A percentile compares a stretch with the other conserved stretches of the same genome.
Conservation (phyloP, 2,888 invertebrate genomes). For the Ormyrus labotus region DNA sequence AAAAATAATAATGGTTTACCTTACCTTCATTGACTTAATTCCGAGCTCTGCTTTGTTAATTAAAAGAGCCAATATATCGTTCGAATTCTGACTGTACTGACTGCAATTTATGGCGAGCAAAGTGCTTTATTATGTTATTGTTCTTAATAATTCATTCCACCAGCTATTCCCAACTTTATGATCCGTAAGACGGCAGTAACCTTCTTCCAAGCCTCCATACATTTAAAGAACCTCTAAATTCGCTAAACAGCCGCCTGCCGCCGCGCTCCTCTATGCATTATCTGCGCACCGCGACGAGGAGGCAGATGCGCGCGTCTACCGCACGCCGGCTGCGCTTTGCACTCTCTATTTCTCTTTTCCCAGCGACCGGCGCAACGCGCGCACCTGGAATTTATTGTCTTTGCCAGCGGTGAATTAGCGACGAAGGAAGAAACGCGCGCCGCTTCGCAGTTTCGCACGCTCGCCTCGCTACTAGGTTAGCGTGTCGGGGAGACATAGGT, state of each 20-base stretch:
- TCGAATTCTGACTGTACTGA: too few relatives aligned
- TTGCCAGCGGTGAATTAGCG: slow-evolving; percentile 37
- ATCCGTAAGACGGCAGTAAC: too few relatives aligned
- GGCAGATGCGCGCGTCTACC: not conserved
- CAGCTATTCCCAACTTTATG: too few relatives aligned
- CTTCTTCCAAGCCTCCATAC: too few relatives aligned
- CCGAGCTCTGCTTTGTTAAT: too few relatives aligned
- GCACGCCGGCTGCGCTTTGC: not conserved
- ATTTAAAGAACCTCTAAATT: too few relatives aligned
- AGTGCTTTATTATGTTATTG: too few relatives aligned
- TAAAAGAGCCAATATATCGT: too few relatives aligned
- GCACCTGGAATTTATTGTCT: slow-evolving; percentile 48
- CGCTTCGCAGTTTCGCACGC: slow-evolving; percentile 29
- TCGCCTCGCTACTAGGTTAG: slow-evolving; percentile 43
- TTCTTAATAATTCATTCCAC: too few relatives aligned
- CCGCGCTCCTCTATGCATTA: not conserved
- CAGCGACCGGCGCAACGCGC: not conserved
- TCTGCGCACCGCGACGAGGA: not conserved
- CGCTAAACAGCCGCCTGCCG: too few relatives aligned
- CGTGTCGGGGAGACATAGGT: slow-evolving; percentile 11
- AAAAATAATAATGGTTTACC: not conserved
- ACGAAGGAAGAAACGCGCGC: slow-evolving; percentile 6
- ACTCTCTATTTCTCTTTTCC: slow-evolving; percentile 5
- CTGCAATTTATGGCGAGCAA: too few relatives aligned
- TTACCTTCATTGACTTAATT: too few relatives aligned